Conservation (phyloP, 2,113 vertebrate species). For the Emydocephalus ijimae region DNA sequence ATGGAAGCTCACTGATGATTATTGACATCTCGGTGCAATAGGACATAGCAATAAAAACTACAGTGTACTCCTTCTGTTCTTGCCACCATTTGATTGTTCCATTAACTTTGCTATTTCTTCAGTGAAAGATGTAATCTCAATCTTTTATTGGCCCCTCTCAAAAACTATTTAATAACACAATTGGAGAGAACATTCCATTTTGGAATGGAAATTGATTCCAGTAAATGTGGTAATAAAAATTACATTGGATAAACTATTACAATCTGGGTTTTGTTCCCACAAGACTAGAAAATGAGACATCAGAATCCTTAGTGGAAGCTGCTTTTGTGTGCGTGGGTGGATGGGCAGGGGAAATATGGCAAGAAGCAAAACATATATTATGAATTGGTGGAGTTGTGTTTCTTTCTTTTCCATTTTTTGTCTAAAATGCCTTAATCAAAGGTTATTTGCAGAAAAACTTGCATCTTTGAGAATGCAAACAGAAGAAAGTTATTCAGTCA, state of each 20-base stretch:
- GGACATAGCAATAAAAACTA: background rate
- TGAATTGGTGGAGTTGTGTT: background rate
- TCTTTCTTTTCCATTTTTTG: background rate
- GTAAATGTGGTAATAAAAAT: conserved; percentile 2
- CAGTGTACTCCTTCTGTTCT: background rate
- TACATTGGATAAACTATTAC: conserved; percentile 9
- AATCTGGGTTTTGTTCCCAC: conserved; percentile 7
- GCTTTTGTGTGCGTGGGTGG: background rate
- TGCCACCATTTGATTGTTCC: conserved; percentile 3
- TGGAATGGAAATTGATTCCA: conserved; percentile 18
- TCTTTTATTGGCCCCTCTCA: conserved; percentile 21
- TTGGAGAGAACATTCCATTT: background rate
- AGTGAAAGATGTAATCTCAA: conserved; percentile 16
- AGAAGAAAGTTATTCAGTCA: background rate
- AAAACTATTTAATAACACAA: conserved; percentile 16
- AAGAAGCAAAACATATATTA: background rate
- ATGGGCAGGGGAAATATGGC: background rate
- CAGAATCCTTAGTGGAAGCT: background rate
- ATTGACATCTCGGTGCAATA: conserved; percentile 16
- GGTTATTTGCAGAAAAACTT: background rate
- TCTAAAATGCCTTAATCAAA: background rate
- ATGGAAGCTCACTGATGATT: conserved; percentile 10
- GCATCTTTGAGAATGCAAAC: background rate
- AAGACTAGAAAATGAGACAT: background rate
- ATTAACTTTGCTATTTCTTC: conserved; percentile 15